Evolutionary conservation across 2,113 vertebrate species (phyloP).

Genomic region (Ardeotis arabs): DNA sequence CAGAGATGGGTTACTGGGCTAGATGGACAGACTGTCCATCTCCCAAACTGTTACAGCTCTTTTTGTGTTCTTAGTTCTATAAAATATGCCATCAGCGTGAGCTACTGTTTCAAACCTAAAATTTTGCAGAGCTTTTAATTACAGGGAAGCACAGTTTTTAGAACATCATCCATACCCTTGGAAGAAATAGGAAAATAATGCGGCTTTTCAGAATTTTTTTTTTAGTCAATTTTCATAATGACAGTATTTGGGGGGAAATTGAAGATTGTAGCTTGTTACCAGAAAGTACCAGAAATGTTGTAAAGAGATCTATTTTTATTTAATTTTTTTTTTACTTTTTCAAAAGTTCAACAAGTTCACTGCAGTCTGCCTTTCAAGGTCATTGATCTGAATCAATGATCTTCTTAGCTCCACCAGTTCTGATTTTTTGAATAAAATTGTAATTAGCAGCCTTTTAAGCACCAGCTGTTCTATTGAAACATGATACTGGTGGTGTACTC

Average conservation of each 20-base stretch:
- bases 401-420: conserved; percentile 66
- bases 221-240: conserved; percentile 33
- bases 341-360: conserved; percentile 64
- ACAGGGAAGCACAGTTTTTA: conserved; percentile 45
- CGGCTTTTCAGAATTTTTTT: conserved; percentile 28
- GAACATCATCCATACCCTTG: conserved; percentile 46
- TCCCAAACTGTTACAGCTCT: background rate
- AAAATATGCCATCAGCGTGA: conserved; percentile 4
- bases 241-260: conserved; percentile 40
- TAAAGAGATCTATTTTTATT: conserved; percentile 23
- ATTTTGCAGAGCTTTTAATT: conserved; percentile 65
- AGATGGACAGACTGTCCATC: background rate
- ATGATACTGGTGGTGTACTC: conserved; percentile 66
- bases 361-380: conserved; percentile 62
- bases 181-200: conserved; percentile 51
- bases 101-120: conserved; percentile 51
- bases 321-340: conserved; percentile 27
- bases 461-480: conserved; percentile 79
- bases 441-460: conserved; percentile 76
- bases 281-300: conserved; percentile 38
- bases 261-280: conserved; percentile 34
- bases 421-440: conserved; percentile 73
- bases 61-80: conserved; percentile 42
- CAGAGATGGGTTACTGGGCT: background rate
- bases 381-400: conserved; percentile 69